Conservation (phyloP, 2,113 vertebrate species). For the Microcebus murinus region DNA sequence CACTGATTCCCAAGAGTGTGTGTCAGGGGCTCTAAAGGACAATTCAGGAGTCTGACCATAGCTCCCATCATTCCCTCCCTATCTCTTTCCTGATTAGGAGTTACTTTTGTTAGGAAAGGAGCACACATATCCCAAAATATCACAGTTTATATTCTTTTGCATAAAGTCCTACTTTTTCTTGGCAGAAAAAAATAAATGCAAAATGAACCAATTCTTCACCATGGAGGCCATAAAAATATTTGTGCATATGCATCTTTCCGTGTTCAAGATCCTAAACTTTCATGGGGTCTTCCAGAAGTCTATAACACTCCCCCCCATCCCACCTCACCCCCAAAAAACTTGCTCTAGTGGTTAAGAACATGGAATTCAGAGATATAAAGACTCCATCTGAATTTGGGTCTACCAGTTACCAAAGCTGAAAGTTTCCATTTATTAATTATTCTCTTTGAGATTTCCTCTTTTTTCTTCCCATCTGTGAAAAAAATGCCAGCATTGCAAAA, state of each 20-base stretch:
- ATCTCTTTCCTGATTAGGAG: background rate
- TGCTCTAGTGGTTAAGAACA: background rate
- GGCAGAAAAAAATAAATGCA: background rate
- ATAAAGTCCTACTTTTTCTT: background rate
- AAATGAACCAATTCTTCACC: background rate
- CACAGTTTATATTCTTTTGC: background rate
- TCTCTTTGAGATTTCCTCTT: background rate
- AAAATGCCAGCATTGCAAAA: background rate
- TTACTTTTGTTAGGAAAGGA: background rate
- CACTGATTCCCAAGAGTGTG: accelerated
- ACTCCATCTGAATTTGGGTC: background rate
- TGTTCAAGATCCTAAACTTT: background rate
- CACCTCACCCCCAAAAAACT: background rate
- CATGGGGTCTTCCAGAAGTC: background rate
- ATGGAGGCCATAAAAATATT: background rate
- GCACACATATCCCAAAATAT: background rate
- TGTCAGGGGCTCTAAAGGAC: background rate
- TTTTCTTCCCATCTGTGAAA: background rate
- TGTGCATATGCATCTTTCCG: background rate
- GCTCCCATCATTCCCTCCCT: background rate
- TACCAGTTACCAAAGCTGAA: background rate
- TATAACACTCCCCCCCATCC: no score
- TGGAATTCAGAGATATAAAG: background rate
- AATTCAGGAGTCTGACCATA: background rate
- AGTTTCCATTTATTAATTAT: background rate